phyloP scores from a whole-genome alignment of 2,113 vertebrate genomes.

The Cyphomyrus discorhynchus region DNA sequence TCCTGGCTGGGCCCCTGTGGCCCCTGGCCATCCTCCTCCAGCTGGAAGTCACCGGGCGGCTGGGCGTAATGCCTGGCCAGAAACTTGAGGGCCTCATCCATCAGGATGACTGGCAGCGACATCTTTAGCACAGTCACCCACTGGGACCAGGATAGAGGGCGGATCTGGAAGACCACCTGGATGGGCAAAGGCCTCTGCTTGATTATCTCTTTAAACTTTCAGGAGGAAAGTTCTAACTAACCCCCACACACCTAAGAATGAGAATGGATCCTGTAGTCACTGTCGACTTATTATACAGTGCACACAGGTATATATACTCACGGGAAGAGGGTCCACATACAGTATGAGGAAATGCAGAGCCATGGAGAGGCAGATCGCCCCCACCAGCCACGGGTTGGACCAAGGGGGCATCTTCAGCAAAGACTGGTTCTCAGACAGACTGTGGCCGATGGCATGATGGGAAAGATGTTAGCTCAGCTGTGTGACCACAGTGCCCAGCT shows the following conservation, averaged over 20 bases:
- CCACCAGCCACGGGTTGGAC: slow-evolving; percentile 69
- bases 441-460: slow-evolving; percentile 25
- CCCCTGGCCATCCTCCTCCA: slow-evolving; percentile 44
- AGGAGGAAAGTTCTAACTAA: neutral
- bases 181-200: neutral
- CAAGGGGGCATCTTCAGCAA: slow-evolving; percentile 70
- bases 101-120: slow-evolving; percentile 66
- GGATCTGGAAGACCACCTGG: slow-evolving; percentile 66
- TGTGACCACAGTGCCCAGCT: neutral
- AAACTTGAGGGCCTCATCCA: slow-evolving; percentile 68
- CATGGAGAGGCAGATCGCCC: slow-evolving; percentile 70
- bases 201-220: neutral
- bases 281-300: neutral
- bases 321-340: slow-evolving; percentile 65
- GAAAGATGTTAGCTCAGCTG: neutral
- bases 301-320: slow-evolving; percentile 35
- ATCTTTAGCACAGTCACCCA: slow-evolving; percentile 72
- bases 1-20: neutral
- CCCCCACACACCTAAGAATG: slow-evolving; percentile 31
- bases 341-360: slow-evolving; percentile 70
- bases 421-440: slow-evolving; percentile 70
- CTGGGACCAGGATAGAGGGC: slow-evolving; percentile 62
- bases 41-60: slow-evolving; percentile 52
- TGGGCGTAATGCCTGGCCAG: slow-evolving; percentile 64
- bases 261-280: neutral